A percentile compares a stretch with the other conserved stretches of the same genome.
Conservation (phyloP, 2,113 vertebrate genomes). For the Tachysurus fulvidraco region DNA sequence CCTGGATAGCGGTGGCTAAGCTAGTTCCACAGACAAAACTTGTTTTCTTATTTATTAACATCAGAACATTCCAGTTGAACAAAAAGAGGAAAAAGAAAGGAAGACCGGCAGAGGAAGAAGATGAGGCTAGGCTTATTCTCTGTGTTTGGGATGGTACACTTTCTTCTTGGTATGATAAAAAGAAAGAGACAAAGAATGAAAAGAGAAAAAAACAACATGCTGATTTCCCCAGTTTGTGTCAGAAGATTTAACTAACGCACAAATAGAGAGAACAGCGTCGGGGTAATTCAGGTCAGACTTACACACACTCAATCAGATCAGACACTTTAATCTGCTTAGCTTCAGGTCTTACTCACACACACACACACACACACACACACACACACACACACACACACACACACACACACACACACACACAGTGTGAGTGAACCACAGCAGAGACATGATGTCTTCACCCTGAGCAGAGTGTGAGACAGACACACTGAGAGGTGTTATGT, state of each 20-base stretch:
- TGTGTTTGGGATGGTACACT: not conserved
- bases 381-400: not conserved
- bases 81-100: not conserved
- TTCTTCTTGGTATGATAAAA: not conserved
- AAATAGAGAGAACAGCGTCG: not conserved
- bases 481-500: not conserved
- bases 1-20: not conserved
- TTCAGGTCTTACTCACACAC: not conserved
- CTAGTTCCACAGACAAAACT: not conserved
- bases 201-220: not conserved
- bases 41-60: not conserved
- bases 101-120: not conserved
- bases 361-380: not conserved
- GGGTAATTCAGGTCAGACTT: not conserved
- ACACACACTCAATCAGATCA: not conserved
- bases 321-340: constrained; percentile 3
- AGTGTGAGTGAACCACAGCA: not conserved
- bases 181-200: not conserved
- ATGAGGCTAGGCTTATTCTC: not conserved
- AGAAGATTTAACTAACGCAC: not conserved
- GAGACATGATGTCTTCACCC: not conserved
- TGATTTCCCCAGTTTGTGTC: not conserved
- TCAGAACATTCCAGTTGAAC: not conserved
- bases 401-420: not conserved
- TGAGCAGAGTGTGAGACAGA: not conserved